Evolutionary conservation across 1,140 invertebrate species (phyloP).

Genomic region (Octopus bimaculoides): DNA sequence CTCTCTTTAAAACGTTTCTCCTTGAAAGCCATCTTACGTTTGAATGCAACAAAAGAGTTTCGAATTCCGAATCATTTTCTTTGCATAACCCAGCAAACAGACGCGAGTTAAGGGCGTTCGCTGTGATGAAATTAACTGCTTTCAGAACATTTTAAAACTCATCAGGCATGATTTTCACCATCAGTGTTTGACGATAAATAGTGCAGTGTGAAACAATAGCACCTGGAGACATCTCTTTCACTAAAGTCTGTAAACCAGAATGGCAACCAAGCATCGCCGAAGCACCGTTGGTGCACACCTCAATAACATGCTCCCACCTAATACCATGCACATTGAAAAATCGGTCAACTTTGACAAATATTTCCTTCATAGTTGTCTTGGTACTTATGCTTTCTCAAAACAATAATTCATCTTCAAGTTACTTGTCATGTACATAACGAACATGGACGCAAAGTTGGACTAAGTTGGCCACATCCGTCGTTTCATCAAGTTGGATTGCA

Average conservation of each 20-base stretch:
- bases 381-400: background rate
- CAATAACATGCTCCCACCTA: background rate
- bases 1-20: background rate
- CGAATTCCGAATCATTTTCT: conserved; percentile 7
- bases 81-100: conserved; percentile 1
- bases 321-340: background rate
- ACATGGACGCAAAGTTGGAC: background rate
- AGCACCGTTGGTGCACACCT: background rate
- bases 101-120: background rate
- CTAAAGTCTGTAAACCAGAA: background rate
- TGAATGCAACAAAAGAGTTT: conserved; percentile 5
- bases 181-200: background rate
- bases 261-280: background rate
- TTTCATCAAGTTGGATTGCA: background rate
- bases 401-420: background rate
- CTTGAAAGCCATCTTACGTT: conserved; percentile 6
- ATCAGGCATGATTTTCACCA: background rate
- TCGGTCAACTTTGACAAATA: background rate
- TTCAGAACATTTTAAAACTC: background rate
- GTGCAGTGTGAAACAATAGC: background rate
- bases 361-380: background rate
- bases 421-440: conserved; percentile 1
- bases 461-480: background rate
- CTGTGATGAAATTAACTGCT: background rate
- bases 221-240: background rate